Conservation (phyloP, 2,888 invertebrate species). For the Stegophylla sp. region DNA sequence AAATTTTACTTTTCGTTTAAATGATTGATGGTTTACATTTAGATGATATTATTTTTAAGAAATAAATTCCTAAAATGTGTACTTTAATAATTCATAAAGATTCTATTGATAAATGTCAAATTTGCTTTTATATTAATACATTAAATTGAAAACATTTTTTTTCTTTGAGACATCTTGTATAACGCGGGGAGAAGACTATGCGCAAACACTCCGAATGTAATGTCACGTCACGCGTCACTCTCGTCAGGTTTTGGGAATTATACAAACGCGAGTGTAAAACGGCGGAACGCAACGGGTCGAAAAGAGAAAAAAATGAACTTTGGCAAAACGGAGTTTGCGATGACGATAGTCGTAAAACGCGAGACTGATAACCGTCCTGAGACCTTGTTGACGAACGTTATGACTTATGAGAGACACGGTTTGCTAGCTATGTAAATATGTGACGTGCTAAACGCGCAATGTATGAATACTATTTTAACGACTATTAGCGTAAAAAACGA, state of each 20-base stretch:
- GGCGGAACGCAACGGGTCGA: slow-evolving; percentile 23
- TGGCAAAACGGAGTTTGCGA: background rate
- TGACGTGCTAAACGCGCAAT: background rate
- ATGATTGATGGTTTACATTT: no score
- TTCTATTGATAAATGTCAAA: no score
- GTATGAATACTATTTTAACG: background rate
- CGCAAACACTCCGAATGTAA: background rate
- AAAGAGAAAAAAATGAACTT: slow-evolving; percentile 34
- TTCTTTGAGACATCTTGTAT: no score
- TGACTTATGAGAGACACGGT: background rate
- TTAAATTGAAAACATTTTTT: no score
- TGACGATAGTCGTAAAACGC: background rate
- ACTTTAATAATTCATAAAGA: no score
- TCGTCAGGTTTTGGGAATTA: background rate
- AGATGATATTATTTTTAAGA: no score
- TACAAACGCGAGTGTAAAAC: slow-evolving; percentile 7
- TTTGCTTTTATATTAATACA: no score
- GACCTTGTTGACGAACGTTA: slow-evolving; percentile 19
- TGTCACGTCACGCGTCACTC: background rate
- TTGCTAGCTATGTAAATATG: background rate
- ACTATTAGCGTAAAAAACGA: background rate
- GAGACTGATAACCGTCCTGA: background rate
- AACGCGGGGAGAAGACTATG: no score
- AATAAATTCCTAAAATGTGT: no score
- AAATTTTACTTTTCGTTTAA: no score